phyloP scores from a whole-genome alignment of 2,113 vertebrate species.

The Gorsachius goisagi region DNA sequence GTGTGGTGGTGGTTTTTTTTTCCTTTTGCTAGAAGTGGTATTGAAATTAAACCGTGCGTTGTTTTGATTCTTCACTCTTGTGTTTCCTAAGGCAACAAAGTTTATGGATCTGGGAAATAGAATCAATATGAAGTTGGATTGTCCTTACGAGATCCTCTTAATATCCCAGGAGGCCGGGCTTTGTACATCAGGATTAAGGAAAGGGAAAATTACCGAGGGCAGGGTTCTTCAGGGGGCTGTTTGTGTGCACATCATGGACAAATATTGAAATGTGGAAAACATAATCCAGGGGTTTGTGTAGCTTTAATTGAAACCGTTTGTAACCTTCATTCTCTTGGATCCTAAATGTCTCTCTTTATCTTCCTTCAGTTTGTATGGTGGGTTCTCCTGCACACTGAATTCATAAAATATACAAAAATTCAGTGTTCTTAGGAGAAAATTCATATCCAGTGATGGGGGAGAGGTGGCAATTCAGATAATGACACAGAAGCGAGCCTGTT shows the following conservation, averaged over 20 bases:
- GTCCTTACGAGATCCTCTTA: constrained; percentile 35
- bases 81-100: constrained; percentile 11
- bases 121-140: constrained; percentile 18
- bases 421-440: background rate
- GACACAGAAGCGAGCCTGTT: background rate
- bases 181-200: background rate
- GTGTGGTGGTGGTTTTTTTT: background rate
- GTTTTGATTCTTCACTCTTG: background rate
- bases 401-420: constrained; percentile 13
- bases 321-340: constrained; percentile 6
- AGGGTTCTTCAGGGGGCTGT: background rate
- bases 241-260: background rate
- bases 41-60: constrained; percentile 10
- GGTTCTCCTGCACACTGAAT: background rate
- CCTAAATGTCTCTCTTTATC: constrained; percentile 1
- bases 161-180: constrained; percentile 1
- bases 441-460: background rate
- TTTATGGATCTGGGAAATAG: background rate
- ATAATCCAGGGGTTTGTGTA: background rate
- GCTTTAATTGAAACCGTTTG: constrained; percentile 45
- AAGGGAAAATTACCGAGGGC: background rate
- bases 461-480: background rate
- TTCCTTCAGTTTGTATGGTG: background rate
- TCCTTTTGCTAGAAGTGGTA: background rate
- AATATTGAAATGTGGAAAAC: constrained; percentile 12